Conservation (phyloP, 2,797 vertebrate genomes). For the Pseudochromis fuscus region DNA sequence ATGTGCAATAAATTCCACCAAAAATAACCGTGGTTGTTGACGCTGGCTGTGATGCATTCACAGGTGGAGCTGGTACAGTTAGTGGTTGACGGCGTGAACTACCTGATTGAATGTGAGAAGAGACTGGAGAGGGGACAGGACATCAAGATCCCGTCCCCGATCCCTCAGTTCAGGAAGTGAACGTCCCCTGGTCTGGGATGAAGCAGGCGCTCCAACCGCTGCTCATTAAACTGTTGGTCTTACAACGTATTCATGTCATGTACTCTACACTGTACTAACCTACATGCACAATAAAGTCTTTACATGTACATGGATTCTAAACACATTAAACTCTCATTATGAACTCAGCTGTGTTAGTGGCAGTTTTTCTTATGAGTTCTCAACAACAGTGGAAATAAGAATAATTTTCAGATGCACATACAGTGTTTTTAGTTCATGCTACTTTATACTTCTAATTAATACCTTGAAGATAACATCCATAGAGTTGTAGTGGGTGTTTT, state of each 20-base stretch:
- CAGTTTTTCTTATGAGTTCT: too few species aligned
- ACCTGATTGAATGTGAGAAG: constrained; percentile 93
- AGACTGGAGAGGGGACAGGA: constrained; percentile 92
- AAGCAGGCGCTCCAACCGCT: constrained; percentile 57
- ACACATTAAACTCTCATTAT: constrained; percentile 74
- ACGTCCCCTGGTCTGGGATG: constrained; percentile 18
- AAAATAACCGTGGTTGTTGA: too few species aligned
- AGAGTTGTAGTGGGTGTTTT: too few species aligned
- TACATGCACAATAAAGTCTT: constrained; percentile 33
- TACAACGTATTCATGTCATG: constrained; percentile 38
- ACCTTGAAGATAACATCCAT: too few species aligned
- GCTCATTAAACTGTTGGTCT: constrained; percentile 61
- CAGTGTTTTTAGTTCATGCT: too few species aligned
- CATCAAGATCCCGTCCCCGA: constrained; percentile 89
- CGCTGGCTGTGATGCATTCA: neutral
- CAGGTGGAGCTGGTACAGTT: constrained; percentile 93
- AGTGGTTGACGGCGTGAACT: constrained; percentile 92
- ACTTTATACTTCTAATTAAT: too few species aligned
- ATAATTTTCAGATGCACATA: too few species aligned
- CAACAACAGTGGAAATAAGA: too few species aligned
- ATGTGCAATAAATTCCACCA: neutral
- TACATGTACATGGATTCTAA: constrained; percentile 51
- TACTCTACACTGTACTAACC: constrained; percentile 31
- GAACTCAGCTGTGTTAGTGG: constrained; percentile 15
- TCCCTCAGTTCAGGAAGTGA: constrained; percentile 91